phyloP scores from a whole-genome alignment of 2,888 invertebrate species.

The Trissolcus brochymenae region DNA sequence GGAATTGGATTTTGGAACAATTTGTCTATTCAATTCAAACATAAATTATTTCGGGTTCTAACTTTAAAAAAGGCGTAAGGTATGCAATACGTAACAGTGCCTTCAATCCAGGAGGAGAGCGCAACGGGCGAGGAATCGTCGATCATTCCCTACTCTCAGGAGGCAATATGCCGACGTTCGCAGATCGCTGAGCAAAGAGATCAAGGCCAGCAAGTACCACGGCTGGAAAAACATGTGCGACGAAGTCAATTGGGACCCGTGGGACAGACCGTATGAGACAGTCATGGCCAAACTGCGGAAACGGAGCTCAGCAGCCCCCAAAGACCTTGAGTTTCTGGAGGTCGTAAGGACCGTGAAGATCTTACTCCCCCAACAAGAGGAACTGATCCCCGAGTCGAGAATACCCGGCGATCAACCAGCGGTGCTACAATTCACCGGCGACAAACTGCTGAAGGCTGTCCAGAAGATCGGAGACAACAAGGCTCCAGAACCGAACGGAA shows the following conservation, averaged over 20 bases:
- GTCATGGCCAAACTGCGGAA: constrained; percentile 51
- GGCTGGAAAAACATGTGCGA: constrained; percentile 55
- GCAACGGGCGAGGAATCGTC: constrained; percentile 13
- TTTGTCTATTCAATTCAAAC: too few species aligned
- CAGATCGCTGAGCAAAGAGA: constrained; percentile 21
- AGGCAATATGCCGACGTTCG: constrained; percentile 25
- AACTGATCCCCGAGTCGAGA: too few species aligned
- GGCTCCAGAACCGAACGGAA: constrained; percentile 17
- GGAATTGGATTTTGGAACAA: too few species aligned
- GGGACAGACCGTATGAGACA: constrained; percentile 56
- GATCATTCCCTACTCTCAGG: constrained; percentile 8
- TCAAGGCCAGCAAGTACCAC: constrained; percentile 35
- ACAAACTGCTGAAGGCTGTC: constrained; percentile 12
- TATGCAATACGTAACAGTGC: too few species aligned
- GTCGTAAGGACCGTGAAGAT: constrained; percentile 4
- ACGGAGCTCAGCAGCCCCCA: not conserved
- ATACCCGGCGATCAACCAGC: too few species aligned
- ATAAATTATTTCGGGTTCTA: too few species aligned
- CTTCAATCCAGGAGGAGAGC: constrained; percentile 10
- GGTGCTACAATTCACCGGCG: not conserved
- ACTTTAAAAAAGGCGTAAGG: too few species aligned
- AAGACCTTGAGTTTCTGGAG: not conserved
- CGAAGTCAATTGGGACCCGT: constrained; percentile 55
- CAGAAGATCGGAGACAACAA: constrained; percentile 10
- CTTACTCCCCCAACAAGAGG: not conserved